Percentiles rank a stretch among this genome's conserved stretches.
Evolutionary conservation across 2,113 vertebrate genomes (phyloP).

Genomic region (Pachypanchax playfairii): DNA sequence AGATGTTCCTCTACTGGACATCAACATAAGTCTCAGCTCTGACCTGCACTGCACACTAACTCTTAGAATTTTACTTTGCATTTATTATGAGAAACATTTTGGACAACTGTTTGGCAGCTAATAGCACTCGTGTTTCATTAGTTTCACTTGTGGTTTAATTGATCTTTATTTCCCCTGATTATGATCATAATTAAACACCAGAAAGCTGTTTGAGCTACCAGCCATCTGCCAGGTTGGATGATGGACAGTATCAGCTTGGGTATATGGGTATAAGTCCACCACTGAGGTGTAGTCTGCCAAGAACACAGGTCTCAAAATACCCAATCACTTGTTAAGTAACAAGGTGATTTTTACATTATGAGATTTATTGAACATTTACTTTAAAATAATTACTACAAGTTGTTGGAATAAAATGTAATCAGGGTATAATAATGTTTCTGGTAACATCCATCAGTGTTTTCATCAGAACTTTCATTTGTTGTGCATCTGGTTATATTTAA

Average conservation of each 20-base stretch:
- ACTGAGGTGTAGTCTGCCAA: conserved; percentile 40
- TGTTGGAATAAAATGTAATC: too few species aligned
- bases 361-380: too few species aligned
- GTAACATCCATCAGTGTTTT: not conserved
- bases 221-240: conserved; percentile 78
- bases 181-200: conserved; percentile 83
- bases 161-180: conserved; percentile 83
- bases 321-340: conserved; percentile 26
- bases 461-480: not conserved
- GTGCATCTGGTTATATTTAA: conserved; percentile 28
- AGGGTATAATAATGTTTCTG: too few species aligned
- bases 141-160: conserved; percentile 81
- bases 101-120: conserved; percentile 74
- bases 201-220: conserved; percentile 75
- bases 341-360: too few species aligned
- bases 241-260: conserved; percentile 69
- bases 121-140: conserved; percentile 76
- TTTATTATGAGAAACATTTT: conserved; percentile 65
- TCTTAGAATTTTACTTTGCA: conserved; percentile 45
- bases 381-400: too few species aligned
- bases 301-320: conserved; percentile 34
- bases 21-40: conserved; percentile 14
- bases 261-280: conserved; percentile 65
- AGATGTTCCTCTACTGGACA: conserved; percentile 13
- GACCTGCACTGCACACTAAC: conserved; percentile 40